Evolutionary conservation across 2,113 vertebrate genomes (phyloP).

Genomic region (Xenotilapia longispinis): DNA sequence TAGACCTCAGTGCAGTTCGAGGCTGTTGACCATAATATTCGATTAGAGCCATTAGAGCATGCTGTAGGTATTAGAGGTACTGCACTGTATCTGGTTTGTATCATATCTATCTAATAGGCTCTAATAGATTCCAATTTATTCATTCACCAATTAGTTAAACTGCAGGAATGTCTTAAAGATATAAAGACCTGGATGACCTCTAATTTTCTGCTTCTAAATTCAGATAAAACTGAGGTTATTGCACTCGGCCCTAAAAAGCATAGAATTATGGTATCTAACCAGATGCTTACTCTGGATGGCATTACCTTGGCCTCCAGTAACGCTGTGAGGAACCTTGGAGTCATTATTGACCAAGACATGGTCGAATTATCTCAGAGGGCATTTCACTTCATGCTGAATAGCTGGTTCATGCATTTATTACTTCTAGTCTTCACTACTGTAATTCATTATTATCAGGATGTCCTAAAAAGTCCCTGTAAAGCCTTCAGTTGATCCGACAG

Average conservation of each 20-base stretch:
- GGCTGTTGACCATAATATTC: neutral
- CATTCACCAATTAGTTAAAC: neutral
- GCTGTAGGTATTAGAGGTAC: neutral
- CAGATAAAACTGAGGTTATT: neutral
- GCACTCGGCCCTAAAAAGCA: fast-evolving
- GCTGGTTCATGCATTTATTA: neutral
- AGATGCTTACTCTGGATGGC: neutral
- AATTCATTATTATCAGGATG: neutral
- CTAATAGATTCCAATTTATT: neutral
- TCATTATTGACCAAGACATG: neutral
- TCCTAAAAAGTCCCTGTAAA: neutral
- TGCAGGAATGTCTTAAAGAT: neutral
- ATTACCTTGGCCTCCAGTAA: neutral
- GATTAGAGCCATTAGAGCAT: fast-evolving
- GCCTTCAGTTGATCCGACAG: neutral
- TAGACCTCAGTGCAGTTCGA: neutral
- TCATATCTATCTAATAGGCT: neutral
- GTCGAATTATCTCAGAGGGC: neutral
- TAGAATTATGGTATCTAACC: neutral
- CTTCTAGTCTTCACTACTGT: neutral
- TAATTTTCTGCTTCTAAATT: neutral
- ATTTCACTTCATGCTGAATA: neutral
- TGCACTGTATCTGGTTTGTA: neutral
- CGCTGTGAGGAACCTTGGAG: neutral
- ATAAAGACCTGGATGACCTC: neutral